phyloP scores from a whole-genome alignment of 2,888 invertebrate species.

The Harmothoe impar region DNA sequence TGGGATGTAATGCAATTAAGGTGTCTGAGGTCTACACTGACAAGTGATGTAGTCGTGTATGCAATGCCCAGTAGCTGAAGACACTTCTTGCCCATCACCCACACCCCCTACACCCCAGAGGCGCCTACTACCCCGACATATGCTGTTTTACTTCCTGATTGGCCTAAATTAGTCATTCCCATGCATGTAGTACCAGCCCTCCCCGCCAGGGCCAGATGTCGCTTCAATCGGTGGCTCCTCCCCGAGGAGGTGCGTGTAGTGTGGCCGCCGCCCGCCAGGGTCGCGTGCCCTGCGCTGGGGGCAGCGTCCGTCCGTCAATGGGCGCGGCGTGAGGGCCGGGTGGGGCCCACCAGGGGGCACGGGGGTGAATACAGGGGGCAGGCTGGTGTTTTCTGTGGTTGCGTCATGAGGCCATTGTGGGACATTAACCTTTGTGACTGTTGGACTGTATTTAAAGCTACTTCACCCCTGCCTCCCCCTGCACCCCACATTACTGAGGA shows the following conservation, averaged over 20 bases:
- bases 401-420: conserved; percentile 22
- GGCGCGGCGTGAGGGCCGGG: not conserved
- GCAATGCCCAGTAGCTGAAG: not conserved
- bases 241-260: conserved; percentile 10
- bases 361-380: not conserved
- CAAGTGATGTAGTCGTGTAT: not conserved
- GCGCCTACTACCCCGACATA: conserved; percentile 2
- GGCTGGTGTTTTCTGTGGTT: conserved; percentile 36
- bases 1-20: no score
- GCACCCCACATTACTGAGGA: not conserved
- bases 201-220: conserved; percentile 31
- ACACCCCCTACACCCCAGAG: not conserved
- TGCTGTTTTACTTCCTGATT: conserved; percentile 40
- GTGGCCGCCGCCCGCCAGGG: not conserved
- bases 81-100: not conserved
- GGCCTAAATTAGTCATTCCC: conserved; percentile 42
- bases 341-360: conserved; percentile 31
- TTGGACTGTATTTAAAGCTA: conserved; percentile 43
- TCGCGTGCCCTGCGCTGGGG: conserved; percentile 47
- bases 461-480: not conserved
- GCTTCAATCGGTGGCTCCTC: not conserved
- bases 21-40: no score
- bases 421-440: conserved; percentile 31
- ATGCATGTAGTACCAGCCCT: not conserved
- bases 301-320: conserved; percentile 40